phyloP scores from a whole-genome alignment of 2,888 invertebrate species.

The Cyclophora punctaria region DNA sequence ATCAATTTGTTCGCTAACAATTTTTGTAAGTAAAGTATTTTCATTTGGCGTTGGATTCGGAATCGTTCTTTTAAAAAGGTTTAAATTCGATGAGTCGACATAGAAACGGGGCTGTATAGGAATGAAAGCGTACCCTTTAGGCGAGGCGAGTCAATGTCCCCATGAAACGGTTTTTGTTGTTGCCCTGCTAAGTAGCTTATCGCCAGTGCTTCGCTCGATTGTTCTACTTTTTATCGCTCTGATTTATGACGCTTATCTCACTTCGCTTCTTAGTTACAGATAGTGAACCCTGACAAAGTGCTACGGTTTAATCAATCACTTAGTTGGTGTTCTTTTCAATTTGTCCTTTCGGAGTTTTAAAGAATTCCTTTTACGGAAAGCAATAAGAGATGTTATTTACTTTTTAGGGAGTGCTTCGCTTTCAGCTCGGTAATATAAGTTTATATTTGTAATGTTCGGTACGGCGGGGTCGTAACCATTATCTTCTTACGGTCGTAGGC shows the following conservation, averaged over 20 bases:
- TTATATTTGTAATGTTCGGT: no score
- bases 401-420: no score
- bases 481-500: constrained; percentile 19
- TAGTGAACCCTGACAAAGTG: constrained; percentile 47
- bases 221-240: constrained; percentile 49
- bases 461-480: constrained; percentile 18
- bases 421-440: no score
- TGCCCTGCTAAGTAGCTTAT: constrained; percentile 16
- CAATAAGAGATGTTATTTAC: no score
- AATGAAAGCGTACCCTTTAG: constrained; percentile 14
- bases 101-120: constrained; percentile 1
- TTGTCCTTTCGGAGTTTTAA: constrained; percentile 33
- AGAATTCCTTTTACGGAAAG: no score
- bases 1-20: constrained; percentile 8
- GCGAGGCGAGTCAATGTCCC: constrained; percentile 12
- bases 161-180: constrained; percentile 16
- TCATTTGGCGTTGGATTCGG: no score
- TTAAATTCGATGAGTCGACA: no score
- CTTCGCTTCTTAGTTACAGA: constrained; percentile 35
- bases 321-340: constrained; percentile 43
- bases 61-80: no score
- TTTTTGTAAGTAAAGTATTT: no score
- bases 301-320: constrained; percentile 55
- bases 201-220: constrained; percentile 21
- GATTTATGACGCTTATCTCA: constrained; percentile 61